Percentiles rank a stretch among this genome's conserved stretches.
phyloP scores from a whole-genome alignment of 2,888 invertebrate genomes.

The Pollenia labialis region DNA sequence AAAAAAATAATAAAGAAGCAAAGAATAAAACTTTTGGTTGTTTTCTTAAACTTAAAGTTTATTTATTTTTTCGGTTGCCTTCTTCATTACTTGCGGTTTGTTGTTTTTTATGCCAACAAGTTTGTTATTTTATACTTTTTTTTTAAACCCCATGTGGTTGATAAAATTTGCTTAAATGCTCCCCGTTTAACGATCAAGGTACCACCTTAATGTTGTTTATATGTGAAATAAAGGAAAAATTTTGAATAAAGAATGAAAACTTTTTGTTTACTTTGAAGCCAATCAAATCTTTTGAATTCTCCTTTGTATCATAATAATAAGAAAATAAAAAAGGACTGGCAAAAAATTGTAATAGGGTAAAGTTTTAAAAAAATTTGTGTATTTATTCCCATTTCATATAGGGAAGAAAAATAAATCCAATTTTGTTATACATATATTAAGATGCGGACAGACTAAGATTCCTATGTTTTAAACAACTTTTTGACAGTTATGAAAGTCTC shows the following conservation, averaged over 20 bases:
- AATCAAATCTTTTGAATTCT: slow-evolving; percentile 57
- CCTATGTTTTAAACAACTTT: neutral
- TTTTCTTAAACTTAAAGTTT: slow-evolving; percentile 55
- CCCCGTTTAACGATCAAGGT: slow-evolving; percentile 74
- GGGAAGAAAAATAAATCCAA: neutral
- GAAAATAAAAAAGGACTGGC: slow-evolving; percentile 13
- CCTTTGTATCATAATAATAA: slow-evolving; percentile 48
- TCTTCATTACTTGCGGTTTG: slow-evolving; percentile 58
- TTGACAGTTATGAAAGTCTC: slow-evolving; percentile 28
- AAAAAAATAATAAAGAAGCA: too few relatives aligned
- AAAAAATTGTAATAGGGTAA: neutral
- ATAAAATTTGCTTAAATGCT: slow-evolving; percentile 81
- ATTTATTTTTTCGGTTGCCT: slow-evolving; percentile 20
- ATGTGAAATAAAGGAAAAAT: slow-evolving; percentile 22
- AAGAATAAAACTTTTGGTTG: slow-evolving; percentile 32
- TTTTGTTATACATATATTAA: neutral
- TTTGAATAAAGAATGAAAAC: slow-evolving; percentile 18
- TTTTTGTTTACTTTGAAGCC: slow-evolving; percentile 52
- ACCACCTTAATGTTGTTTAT: slow-evolving; percentile 49
- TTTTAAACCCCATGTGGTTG: slow-evolving; percentile 80
- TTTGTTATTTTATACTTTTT: slow-evolving; percentile 35
- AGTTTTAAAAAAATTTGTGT: neutral
- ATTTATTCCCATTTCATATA: slow-evolving; percentile 2
- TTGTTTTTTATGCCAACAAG: slow-evolving; percentile 57
- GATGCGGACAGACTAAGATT: neutral